phyloP scores from a whole-genome alignment of 2,888 invertebrate species.

The Eilema sororculum region DNA sequence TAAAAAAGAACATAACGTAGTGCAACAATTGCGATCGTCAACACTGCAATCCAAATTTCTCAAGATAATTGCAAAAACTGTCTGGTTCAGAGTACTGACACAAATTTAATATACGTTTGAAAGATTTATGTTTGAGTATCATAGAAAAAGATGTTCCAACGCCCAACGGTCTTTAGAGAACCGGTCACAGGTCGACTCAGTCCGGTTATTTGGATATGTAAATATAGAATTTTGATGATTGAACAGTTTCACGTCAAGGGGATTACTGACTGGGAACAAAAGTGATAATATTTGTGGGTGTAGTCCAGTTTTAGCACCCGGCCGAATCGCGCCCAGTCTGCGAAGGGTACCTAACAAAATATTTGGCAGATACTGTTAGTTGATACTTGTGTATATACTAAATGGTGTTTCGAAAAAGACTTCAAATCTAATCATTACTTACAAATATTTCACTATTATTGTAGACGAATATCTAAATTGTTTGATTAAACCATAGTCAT shows the following conservation, averaged over 20 bases:
- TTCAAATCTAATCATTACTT: background rate
- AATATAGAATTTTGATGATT: conserved; percentile 48
- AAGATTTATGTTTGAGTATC: background rate
- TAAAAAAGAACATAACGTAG: background rate
- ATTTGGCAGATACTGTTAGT: no score
- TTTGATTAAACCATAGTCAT: background rate
- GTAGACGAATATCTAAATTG: no score
- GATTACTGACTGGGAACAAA: conserved; percentile 8
- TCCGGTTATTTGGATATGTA: conserved; percentile 42
- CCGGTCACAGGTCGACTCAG: conserved; percentile 29
- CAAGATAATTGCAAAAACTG: conserved; percentile 10
- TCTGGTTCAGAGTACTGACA: conserved; percentile 1
- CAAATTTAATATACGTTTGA: conserved; percentile 1
- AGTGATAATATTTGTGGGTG: conserved; percentile 17
- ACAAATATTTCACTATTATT: background rate
- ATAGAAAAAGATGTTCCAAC: background rate
- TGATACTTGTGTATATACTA: background rate
- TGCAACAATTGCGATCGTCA: background rate
- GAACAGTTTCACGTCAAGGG: conserved; percentile 27
- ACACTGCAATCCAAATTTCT: conserved; percentile 5
- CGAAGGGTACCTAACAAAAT: no score
- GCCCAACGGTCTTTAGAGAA: conserved; percentile 23
- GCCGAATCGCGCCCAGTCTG: no score
- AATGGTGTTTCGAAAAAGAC: conserved; percentile 20
- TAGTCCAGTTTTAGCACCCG: no score